Evolutionary conservation across 2,888 invertebrate species (phyloP).

Genomic region (Agrotis clavis): DNA sequence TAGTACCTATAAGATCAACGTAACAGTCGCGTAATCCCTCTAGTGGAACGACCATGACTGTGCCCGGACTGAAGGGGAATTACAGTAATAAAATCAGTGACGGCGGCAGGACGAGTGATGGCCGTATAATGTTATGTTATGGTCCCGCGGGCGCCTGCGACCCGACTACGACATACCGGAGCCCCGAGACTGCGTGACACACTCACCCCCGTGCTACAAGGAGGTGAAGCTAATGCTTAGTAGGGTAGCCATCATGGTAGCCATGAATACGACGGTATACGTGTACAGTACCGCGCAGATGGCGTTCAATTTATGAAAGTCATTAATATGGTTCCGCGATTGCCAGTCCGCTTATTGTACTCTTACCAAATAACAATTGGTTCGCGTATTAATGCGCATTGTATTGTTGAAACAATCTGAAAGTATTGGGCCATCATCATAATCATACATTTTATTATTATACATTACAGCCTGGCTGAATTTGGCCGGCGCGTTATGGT

Average conservation of each 20-base stretch:
- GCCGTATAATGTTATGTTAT: constrained; percentile 13
- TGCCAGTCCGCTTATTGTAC: background rate
- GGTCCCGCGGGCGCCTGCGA: constrained; percentile 12
- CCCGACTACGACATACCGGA: background rate
- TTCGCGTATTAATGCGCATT: background rate
- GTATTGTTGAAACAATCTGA: background rate
- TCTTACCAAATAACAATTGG: constrained; percentile 11
- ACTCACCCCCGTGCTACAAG: constrained; percentile 17
- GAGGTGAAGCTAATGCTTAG: constrained; percentile 26
- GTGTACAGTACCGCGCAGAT: background rate
- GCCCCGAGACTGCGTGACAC: constrained; percentile 28
- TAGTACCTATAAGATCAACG: background rate
- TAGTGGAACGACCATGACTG: background rate
- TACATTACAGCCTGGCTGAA: background rate
- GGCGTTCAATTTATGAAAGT: constrained; percentile 25
- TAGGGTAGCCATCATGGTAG: constrained; percentile 34
- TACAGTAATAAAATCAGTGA: constrained; percentile 29
- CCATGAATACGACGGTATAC: background rate
- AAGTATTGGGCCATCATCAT: constrained; percentile 5
- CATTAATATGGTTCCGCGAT: constrained; percentile 11
- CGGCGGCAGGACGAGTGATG: constrained; percentile 8
- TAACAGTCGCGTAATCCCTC: background rate
- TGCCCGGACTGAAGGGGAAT: background rate
- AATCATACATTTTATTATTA: background rate
- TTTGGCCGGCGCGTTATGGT: background rate